phyloP scores from a whole-genome alignment of 2,888 invertebrate genomes.

The Orthosia gothica region DNA sequence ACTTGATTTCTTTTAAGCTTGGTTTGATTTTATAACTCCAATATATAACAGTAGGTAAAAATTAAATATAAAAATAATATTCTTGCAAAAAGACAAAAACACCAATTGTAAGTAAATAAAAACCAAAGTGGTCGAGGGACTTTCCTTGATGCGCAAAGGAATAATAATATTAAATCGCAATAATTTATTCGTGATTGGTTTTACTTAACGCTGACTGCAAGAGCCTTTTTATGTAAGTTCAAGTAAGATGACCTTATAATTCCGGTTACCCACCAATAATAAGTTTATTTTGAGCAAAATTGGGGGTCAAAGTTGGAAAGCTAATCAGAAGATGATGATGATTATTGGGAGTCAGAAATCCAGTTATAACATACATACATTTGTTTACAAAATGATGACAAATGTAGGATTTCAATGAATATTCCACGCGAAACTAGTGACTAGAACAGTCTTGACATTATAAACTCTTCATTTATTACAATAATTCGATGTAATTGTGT shows the following conservation, averaged over 20 bases:
- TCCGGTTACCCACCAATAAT: not conserved
- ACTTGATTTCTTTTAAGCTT: not conserved
- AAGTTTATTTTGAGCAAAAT: not conserved
- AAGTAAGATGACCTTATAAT: slow-evolving; percentile 3
- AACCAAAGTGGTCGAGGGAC: slow-evolving; percentile 43
- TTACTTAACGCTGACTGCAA: slow-evolving; percentile 57
- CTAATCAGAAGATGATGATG: not conserved
- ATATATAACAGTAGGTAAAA: too few relatives aligned
- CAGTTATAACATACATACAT: not conserved
- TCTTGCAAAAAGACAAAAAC: slow-evolving; percentile 4
- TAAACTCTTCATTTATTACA: slow-evolving; percentile 59
- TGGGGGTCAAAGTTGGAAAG: not conserved
- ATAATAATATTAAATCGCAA: slow-evolving; percentile 27
- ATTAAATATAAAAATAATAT: not conserved
- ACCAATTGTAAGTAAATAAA: slow-evolving; percentile 17
- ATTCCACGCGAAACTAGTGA: slow-evolving; percentile 27
- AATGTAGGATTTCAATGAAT: not conserved
- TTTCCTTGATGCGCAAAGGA: slow-evolving; percentile 60
- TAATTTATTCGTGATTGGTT: slow-evolving; percentile 39
- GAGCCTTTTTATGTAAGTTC: slow-evolving; percentile 34
- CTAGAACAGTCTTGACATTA: slow-evolving; percentile 57
- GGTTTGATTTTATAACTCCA: not conserved
- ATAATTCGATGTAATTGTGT: slow-evolving; percentile 64
- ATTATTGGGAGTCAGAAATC: not conserved
- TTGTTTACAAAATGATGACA: not conserved